Evolutionary conservation across 1,140 invertebrate genomes (phyloP).

Genomic region (Babylonia areolata): DNA sequence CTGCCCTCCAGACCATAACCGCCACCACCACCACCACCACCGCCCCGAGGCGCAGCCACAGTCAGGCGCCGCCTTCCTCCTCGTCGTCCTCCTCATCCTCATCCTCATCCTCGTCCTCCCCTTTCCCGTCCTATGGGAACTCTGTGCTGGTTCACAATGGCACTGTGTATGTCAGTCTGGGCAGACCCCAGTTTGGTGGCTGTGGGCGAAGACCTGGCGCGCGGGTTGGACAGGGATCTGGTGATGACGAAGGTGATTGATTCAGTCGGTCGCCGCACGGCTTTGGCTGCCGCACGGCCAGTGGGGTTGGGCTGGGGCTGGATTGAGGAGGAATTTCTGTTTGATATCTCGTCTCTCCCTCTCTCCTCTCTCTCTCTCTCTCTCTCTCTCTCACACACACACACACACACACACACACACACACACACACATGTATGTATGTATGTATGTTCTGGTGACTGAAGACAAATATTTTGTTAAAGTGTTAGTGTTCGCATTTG

Average conservation of each 20-base stretch:
- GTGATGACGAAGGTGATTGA: not conserved
- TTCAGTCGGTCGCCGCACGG: not conserved
- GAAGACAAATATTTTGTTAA: too few relatives aligned
- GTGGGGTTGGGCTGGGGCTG: too few relatives aligned
- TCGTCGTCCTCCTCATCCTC: not conserved
- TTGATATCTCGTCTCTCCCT: too few relatives aligned
- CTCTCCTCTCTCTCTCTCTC: too few relatives aligned
- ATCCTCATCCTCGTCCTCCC: not conserved
- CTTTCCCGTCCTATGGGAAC: too few relatives aligned
- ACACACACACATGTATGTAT: too few relatives aligned
- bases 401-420: too few relatives aligned
- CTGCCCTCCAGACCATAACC: not conserved
- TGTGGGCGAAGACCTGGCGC: not conserved
- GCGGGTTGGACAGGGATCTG: not conserved
- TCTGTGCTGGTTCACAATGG: constrained; percentile 38
- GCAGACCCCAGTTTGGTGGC: not conserved
- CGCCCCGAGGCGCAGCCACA: not conserved
- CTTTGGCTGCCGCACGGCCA: not conserved
- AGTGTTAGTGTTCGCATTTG: too few relatives aligned
- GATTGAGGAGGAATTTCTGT: too few relatives aligned
- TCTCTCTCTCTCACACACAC: too few relatives aligned
- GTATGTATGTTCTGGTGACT: too few relatives aligned
- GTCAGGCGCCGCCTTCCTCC: not conserved
- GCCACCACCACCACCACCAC: not conserved
- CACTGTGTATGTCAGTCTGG: constrained; percentile 53